A percentile compares a stretch with the other conserved stretches of the same genome.
These are phyloP conservation scores for Slavum lentiscoides DNA, from an alignment of 2,888 invertebrate species.

Conservation along the genomic window DNA sequence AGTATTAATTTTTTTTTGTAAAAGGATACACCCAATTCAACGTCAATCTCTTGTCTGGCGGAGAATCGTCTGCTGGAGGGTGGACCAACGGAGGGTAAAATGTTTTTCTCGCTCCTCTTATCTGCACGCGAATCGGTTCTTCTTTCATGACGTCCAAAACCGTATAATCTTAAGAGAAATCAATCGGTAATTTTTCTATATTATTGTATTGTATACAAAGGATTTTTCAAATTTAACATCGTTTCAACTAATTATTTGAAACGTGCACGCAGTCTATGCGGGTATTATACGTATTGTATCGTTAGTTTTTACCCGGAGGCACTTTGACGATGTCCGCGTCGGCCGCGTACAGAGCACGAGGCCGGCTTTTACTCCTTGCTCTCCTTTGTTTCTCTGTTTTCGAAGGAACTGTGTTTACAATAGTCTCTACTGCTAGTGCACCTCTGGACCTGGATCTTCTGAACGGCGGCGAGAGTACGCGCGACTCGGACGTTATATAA, in stretches of 20 bases:
- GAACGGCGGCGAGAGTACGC: slow-evolving; percentile 64
- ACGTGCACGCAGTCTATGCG: too few species aligned
- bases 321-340: slow-evolving; percentile 65
- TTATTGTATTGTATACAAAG: neutral
- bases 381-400: slow-evolving; percentile 63
- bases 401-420: slow-evolving; percentile 57
- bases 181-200: neutral
- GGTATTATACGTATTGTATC: too few species aligned
- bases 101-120: slow-evolving; percentile 78
- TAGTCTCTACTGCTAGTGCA: slow-evolving; percentile 57
- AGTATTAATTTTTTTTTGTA: neutral
- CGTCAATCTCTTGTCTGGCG: slow-evolving; percentile 84
- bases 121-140: slow-evolving; percentile 81
- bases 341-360: slow-evolving; percentile 80
- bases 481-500: slow-evolving; percentile 68
- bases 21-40: slow-evolving; percentile 91
- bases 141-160: slow-evolving; percentile 82
- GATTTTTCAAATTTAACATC: too few species aligned
- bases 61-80: slow-evolving; percentile 80
- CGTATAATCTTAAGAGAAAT: slow-evolving; percentile 70
- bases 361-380: slow-evolving; percentile 82
- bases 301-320: slow-evolving; percentile 37
- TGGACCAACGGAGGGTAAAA: slow-evolving; percentile 87
- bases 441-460: slow-evolving; percentile 68
- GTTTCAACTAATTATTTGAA: too few species aligned